Base-by-base conservation (phyloP, 2,797 vertebrate genomes). In the Chloroceryle inda region DNA sequence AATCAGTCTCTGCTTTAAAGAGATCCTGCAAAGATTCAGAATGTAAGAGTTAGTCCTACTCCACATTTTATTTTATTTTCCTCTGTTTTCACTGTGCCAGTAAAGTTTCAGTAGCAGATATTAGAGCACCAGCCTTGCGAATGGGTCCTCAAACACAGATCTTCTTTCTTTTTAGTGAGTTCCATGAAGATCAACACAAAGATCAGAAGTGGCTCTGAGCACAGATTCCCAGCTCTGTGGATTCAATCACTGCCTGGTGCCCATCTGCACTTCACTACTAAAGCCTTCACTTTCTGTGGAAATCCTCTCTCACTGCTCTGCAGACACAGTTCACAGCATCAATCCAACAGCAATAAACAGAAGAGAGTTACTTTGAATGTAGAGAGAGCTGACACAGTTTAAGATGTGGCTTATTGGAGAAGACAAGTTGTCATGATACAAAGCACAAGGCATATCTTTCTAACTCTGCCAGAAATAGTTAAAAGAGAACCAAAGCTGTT, bases 301-400 rank as follows among this genome's bases (percentile, higher is more conserved):
- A 91, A 89, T 77, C n/a, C 67, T 66, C 52, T 50, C 63, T 88
- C 7, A 9, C 75, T 92, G 66, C n/a, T 42, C 74, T 92, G 90
- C 92, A 96, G 87, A 91, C 31, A 31, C 66, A 73, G 69, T 47
- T 68, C 85, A 79, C 40, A 83, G 38, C 67, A 92, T 88, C 66
- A 67, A 37, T 88, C 72, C 84, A 90, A 92, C 40, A 75, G 49
- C 88, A 88, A 37, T 9, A 47, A 97, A 76, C 69, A 94, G 94
- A 75, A 96, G 95, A 91, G 75, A 72, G 80, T 80, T 95, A 83
- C 95, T 96, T 93, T 85, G 85, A 85, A 84, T 50, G 56, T 17
- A 85, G 31, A 81, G 87, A 95, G 64, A 62, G 73, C 55, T 90
- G 72, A 96, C 69, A 77, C 42, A 26, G 47, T 92, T 79, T 93